phyloP scores from a whole-genome alignment of 2,113 vertebrate genomes.

The Ophthalmolycus amberensis region DNA sequence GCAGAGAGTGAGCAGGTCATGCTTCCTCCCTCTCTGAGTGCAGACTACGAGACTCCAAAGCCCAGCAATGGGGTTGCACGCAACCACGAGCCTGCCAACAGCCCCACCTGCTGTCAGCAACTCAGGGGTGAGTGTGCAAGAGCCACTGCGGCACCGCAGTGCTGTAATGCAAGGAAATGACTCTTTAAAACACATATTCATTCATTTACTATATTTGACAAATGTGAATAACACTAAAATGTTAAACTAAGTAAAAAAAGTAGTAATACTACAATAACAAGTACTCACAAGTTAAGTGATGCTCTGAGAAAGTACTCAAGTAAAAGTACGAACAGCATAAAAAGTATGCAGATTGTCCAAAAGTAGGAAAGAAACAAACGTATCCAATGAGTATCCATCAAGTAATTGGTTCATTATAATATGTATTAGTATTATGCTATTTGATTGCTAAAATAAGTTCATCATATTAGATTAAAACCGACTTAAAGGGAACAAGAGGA shows the following conservation, averaged over 20 bases:
- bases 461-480: background rate
- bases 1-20: conserved; percentile 93
- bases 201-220: background rate
- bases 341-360: background rate
- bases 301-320: background rate
- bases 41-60: conserved; percentile 88
- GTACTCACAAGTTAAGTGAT: background rate
- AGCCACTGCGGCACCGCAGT: background rate
- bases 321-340: background rate
- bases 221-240: background rate
- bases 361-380: background rate
- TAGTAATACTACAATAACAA: background rate
- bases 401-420: background rate
- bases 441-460: background rate
- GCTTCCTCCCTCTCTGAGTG: conserved; percentile 84
- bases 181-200: background rate
- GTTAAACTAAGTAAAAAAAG: background rate
- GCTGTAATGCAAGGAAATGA: background rate
- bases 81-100: conserved; percentile 83
- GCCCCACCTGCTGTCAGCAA: conserved; percentile 93
- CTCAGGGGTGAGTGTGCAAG: conserved; percentile 87
- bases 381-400: background rate
- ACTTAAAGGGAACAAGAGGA: background rate
- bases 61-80: conserved; percentile 90
- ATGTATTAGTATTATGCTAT: background rate